Conservation (phyloP, 1,140 invertebrate genomes). For the Drosophila bipectinata region DNA sequence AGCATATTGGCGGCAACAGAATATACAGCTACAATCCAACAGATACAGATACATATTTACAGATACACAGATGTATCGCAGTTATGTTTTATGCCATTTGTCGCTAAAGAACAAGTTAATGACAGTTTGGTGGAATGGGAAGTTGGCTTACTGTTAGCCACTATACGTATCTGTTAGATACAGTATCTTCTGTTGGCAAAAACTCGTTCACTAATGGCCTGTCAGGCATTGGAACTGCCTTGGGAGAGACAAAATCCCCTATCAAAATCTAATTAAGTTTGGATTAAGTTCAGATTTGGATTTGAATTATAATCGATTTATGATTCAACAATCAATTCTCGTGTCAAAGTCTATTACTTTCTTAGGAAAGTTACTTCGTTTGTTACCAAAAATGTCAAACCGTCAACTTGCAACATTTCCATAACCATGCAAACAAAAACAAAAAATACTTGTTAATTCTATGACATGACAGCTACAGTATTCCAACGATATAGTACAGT, state of each 20-base stretch:
- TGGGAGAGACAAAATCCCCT: conserved; percentile 6
- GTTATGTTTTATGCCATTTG: conserved; percentile 61
- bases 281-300: conserved; percentile 18
- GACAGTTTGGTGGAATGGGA: conserved; percentile 16
- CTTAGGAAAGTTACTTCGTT: background rate
- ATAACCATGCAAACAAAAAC: conserved; percentile 30
- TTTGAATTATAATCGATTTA: background rate
- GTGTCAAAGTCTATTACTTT: background rate
- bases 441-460: conserved; percentile 55
- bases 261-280: conserved; percentile 29
- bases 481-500: conserved; percentile 23
- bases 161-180: conserved; percentile 26
- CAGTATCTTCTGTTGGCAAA: conserved; percentile 7
- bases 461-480: conserved; percentile 62
- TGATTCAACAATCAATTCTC: background rate
- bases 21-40: conserved; percentile 50
- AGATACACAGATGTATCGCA: conserved; percentile 34
- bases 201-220: conserved; percentile 63
- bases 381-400: conserved; percentile 11
- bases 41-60: conserved; percentile 1
- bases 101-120: conserved; percentile 52
- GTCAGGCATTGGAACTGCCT: conserved; percentile 34
- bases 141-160: conserved; percentile 55
- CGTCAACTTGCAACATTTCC: conserved; percentile 41
- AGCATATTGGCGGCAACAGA: conserved; percentile 11